Base-by-base conservation (phyloP, 2,113 vertebrate genomes). In the Meleagris gallopavo region DNA sequence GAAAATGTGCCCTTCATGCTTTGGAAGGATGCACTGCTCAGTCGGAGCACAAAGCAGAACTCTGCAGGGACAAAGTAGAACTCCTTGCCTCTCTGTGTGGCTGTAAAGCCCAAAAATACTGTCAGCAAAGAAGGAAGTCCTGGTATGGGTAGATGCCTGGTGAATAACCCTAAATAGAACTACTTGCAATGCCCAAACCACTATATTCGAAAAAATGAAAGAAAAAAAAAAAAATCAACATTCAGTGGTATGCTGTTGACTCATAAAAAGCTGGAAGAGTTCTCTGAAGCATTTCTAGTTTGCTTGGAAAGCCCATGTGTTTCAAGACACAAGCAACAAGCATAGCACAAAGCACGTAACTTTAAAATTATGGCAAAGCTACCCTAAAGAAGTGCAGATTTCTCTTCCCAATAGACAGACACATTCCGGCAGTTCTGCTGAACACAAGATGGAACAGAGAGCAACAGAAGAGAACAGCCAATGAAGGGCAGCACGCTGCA, bases 101-200 rank as follows among this genome's bases (percentile, higher is more conserved):
- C 62, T 95, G 79, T 73, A 76, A 94, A 92, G 46, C 32, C 91
- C 91, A 89, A 93, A 94, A 95, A 93, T 94, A 91, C 40, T 82
- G 67, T 24, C 55, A 93, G 69, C 72, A 85, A 81, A 83, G 66
- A 83, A 91, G 75, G 82, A 95, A 95, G 83, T 89, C 41, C 79
- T 86, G 82, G 91, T 64, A 75, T 94, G 80, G 76, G 89, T 70
- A 96, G 52, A 92, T 80, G 81, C 65, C 75, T 20, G 22, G 69
- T 27, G 88, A 97, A 89, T 76, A 92, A 41, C 14, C 60, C 45
- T 64, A 87, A 82, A 91, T 67, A 89, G 80, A 94, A 58, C 58
- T 94, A 88, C 45, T 32, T 48, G 46, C 45, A 64, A 38, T 50
- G 38, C 21, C 86, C 71, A 88, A 94, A 86, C 79, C 83, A 57